Evolutionary conservation across 2,888 invertebrate species (phyloP).

Genomic region (Drosophila merina): DNA sequence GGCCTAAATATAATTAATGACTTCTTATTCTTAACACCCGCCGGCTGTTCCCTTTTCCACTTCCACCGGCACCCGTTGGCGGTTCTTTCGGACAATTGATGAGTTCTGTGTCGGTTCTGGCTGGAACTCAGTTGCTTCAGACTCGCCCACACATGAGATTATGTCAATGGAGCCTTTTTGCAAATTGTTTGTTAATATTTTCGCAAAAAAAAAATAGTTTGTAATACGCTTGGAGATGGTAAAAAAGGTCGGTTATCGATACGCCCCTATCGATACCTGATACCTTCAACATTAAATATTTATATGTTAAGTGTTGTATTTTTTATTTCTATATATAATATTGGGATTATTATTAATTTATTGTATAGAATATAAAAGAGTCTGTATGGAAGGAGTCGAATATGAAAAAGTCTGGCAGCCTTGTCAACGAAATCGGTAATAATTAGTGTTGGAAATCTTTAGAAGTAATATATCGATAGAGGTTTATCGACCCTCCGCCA

Average conservation of each 20-base stretch:
- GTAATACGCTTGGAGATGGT: slow-evolving; percentile 2
- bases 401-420: too few species aligned
- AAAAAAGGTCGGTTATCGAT: not conserved
- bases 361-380: too few species aligned
- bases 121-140: slow-evolving; percentile 1
- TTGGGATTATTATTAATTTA: too few species aligned
- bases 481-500: not conserved
- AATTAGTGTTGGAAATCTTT: too few species aligned
- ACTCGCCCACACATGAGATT: slow-evolving; percentile 16
- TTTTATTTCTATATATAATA: not conserved
- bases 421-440: too few species aligned
- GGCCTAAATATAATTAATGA: slow-evolving; percentile 53
- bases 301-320: not conserved
- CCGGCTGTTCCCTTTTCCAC: slow-evolving; percentile 11
- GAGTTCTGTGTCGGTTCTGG: not conserved
- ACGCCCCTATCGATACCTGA: not conserved
- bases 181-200: slow-evolving; percentile 24
- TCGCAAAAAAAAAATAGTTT: slow-evolving; percentile 21
- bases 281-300: not conserved
- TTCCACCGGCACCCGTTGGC: not conserved
- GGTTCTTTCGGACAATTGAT: not conserved
- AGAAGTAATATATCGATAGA: not conserved
- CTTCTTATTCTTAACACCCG: slow-evolving; percentile 6
- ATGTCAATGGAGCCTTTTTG: slow-evolving; percentile 9
- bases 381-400: too few species aligned